Conservation (phyloP, 2,797 vertebrate species). For the Mormyrus proboscirostris region DNA sequence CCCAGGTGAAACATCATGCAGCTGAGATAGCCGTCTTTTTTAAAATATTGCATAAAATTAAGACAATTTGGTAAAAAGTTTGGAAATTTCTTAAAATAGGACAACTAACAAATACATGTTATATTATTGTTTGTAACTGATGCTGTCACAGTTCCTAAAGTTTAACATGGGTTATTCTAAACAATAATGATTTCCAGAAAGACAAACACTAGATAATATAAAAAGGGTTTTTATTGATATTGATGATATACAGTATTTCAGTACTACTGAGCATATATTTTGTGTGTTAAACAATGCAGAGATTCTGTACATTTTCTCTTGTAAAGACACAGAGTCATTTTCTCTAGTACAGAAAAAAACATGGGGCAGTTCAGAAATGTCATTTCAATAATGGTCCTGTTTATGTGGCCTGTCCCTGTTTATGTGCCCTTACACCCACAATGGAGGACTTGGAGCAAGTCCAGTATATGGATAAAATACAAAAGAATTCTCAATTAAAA, state of each 20-base stretch:
- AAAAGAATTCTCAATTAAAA: constrained; percentile 1
- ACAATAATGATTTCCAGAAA: neutral
- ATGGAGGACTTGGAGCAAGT: neutral
- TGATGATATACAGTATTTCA: neutral
- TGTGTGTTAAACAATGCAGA: neutral
- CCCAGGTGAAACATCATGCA: neutral
- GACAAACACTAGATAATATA: neutral
- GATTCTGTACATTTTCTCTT: neutral
- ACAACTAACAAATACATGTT: neutral
- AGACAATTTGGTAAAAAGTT: neutral
- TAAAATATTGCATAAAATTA: neutral
- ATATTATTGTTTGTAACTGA: neutral
- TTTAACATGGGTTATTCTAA: neutral
- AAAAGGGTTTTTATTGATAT: neutral
- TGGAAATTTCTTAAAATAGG: neutral
- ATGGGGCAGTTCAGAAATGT: neutral
- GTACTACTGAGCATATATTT: constrained; percentile 2
- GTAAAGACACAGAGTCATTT: constrained; percentile 1
- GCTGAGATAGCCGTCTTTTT: neutral
- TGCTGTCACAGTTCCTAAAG: neutral
- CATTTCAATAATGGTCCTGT: constrained; percentile 2
- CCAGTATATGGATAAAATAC: constrained; percentile 20
- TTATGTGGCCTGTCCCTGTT: neutral
- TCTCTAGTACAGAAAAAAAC: neutral
- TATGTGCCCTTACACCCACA: neutral